Conservation (phyloP, 30 jellyfish, hydroid and myxozoan genomes). For the Mastigias papua region DNA sequence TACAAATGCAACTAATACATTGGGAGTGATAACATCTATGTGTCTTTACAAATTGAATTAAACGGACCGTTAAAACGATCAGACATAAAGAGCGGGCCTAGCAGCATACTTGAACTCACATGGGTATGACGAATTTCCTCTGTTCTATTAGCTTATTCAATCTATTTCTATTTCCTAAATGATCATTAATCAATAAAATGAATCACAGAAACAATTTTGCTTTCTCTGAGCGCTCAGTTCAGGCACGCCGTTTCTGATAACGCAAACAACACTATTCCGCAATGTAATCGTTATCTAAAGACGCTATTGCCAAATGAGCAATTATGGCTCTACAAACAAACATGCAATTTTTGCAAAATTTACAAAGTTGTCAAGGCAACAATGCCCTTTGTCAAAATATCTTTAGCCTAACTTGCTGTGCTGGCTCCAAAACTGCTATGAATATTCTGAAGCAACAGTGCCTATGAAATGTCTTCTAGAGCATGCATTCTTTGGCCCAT, state of each 20-base stretch:
- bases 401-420: slow-evolving; percentile 60
- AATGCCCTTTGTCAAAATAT: slow-evolving; percentile 35
- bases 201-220: slow-evolving; percentile 22
- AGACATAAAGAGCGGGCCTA: slow-evolving; percentile 8
- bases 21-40: slow-evolving; percentile 30
- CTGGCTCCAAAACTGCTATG: slow-evolving; percentile 73
- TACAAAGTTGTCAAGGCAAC: slow-evolving; percentile 42
- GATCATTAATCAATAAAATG: background rate
- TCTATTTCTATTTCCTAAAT: background rate
- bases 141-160: background rate
- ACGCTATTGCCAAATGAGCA: slow-evolving; percentile 27
- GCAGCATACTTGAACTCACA: background rate
- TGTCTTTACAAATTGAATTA: slow-evolving; percentile 1
- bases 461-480: slow-evolving; percentile 40
- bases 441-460: slow-evolving; percentile 35
- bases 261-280: slow-evolving; percentile 41
- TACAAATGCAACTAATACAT: slow-evolving; percentile 5
- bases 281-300: background rate
- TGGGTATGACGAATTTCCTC: slow-evolving; percentile 17
- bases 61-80: background rate
- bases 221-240: slow-evolving; percentile 32
- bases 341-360: slow-evolving; percentile 26
- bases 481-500: slow-evolving; percentile 34
- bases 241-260: slow-evolving; percentile 6
- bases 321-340: slow-evolving; percentile 17